Evolutionary conservation across 64 coral and sea anemone genomes (phyloP), one percentile per base, ranked within the genome.

Genomic region (Stichodactyla helianthus): DNA sequence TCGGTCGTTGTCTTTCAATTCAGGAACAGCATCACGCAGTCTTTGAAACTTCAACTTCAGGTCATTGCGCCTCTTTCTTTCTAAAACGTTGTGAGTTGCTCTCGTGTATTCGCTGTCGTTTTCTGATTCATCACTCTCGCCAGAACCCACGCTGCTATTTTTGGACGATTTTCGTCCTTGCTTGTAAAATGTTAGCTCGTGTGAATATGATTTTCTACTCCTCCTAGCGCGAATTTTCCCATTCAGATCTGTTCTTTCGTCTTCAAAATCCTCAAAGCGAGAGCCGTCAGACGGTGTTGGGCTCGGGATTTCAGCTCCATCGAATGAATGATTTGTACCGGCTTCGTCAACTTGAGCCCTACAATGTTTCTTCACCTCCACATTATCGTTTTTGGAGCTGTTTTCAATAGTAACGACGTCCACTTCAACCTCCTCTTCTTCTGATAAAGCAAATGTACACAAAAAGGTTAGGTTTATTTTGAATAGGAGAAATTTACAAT

Each of bases 361-460:
- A n/a, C 58, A 82, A 82, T 14, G 82, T 90, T 26, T 50, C 14
- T 87, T 82, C 11, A 65, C 57, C 2, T 55, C 25, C 74, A 83
- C 35, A 53, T 83, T 58, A 20, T 97, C 94, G 27, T 59, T 90
- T 84, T 97, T 97, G 62, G 77, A 71, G 19, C 90, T 84, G 67
- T 97, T 92, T 62, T 97, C 94, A 86, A 97, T 97, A 82, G 94
- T 93, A 90, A 97, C 94, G 27, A 97, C 94, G 64, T 97, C 93
- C 4, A 94, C 84, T 83, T 94, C 94, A 26, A 95, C 93, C 84
- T 95, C 93, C 87, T 95, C 93, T 82, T 97, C 94, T 97, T 86
- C 88, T 92, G 61, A 68, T 68, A 90, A 97, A 82, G 85, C 82
- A 90, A 83, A 84, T 90, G 89, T 90, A 85, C 11, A 19, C 17